Evolutionary conservation across 2,113 vertebrate genomes (phyloP).

Genomic region (Phaetusa simplex): DNA sequence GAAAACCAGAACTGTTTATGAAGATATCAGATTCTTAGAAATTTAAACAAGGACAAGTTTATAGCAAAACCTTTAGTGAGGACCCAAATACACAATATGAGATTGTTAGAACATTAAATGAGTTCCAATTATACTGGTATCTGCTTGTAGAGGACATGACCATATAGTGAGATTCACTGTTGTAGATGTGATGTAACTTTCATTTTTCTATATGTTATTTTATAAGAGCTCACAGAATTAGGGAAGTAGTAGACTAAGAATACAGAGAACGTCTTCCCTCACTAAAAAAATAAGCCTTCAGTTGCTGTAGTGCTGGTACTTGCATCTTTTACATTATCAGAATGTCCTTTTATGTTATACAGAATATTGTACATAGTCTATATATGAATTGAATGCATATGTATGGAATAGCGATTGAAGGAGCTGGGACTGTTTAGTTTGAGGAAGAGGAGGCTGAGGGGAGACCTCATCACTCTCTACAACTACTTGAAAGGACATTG

Average conservation of each 20-base stretch:
- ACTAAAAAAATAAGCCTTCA: rapidly evolving
- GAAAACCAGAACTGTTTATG: not conserved
- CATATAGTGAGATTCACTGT: not conserved
- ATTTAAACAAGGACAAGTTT: not conserved
- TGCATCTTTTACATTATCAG: not conserved
- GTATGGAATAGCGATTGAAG: not conserved
- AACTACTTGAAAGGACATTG: no score
- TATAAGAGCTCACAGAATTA: not conserved
- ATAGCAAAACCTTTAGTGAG: not conserved
- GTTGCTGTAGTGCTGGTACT: not conserved
- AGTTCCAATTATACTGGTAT: not conserved
- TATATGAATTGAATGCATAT: not conserved
- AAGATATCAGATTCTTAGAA: not conserved
- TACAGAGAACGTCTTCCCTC: not conserved
- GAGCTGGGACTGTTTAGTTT: no score
- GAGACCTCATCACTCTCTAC: no score
- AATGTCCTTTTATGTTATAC: not conserved
- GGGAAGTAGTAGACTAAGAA: not conserved
- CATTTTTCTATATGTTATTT: not conserved
- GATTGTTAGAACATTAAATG: not conserved
- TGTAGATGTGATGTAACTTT: not conserved
- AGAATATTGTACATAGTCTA: not conserved
- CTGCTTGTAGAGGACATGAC: not conserved
- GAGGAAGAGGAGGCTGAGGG: no score
- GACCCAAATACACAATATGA: not conserved